Evolutionary conservation across 2,888 invertebrate species (phyloP), one percentile per base, ranked within the genome.

Genomic region (Rutpela maculata): DNA sequence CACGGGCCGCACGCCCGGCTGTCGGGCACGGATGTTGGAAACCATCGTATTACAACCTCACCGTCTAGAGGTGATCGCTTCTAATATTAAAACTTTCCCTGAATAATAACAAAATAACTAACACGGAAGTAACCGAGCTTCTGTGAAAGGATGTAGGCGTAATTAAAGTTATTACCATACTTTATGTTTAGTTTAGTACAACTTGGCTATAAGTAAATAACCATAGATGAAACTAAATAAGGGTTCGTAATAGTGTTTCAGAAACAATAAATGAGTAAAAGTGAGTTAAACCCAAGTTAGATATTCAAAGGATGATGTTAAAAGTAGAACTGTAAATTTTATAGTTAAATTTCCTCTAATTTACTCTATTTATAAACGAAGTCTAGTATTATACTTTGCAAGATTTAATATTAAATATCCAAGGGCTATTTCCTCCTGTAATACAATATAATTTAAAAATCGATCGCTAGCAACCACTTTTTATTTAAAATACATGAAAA

Each of bases 211-310:
- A 50, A n/a, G 50, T 50, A 50, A 50, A 50, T 50, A 50, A 50
- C 50, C 50, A n/a, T n/a, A n/a, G n/a, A n/a, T n/a, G 50, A 50
- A 50, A 50, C n/a, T 50, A 50, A 50, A 7, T 50, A 50, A 50
- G 50, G 50, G 50, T 50, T 50, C 4, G n/a, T 50, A 50, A 50
- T 50, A 50, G 50, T n/a, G 12, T 50, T 50, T 50, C 50, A 50
- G 2, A 5, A 50, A 50, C 50, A 50, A 43, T n/a, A 50, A 50
- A 12, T 50, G 5, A 50, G 50, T n/a, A 50, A 50, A 50, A 50
- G 50, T 50, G 50, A 50, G n/a, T 50, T 50, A 50, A 6, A 50
- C 15, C n/a, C 50, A 50, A 50, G n/a, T 50, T 50, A n/a, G 1
- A n/a, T 2, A n/a, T 50, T 50, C 50, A 50, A 50, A n/a, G 50